Percentiles rank a stretch among this genome's conserved stretches.
These are phyloP conservation scores for Ceriagrion tenellum DNA, from an alignment of 2,888 invertebrate species.

Conservation along the genomic window DNA sequence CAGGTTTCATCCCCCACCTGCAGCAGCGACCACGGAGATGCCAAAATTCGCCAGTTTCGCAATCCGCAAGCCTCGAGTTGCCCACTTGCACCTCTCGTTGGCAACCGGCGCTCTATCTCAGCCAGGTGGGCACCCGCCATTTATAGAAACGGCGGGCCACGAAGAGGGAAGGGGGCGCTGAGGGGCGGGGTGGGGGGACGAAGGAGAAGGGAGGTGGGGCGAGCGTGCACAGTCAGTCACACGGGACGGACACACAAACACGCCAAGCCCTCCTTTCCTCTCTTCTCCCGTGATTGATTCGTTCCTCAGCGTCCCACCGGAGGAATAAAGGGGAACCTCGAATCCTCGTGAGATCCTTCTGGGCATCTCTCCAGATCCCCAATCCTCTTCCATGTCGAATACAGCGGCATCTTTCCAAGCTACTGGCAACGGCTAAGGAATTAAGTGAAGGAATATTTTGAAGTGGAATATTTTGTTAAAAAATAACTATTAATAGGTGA, in stretches of 20 bases:
- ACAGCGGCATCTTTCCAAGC: background rate
- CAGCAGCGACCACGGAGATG: background rate
- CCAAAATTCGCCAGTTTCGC: background rate
- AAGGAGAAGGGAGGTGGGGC: too few species aligned
- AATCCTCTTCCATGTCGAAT: background rate
- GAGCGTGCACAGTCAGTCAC: background rate
- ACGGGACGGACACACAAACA: background rate
- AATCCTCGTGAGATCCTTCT: background rate
- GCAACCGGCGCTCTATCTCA: background rate
- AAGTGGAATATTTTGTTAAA: background rate
- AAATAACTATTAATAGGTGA: too few species aligned
- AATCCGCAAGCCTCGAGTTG: background rate
- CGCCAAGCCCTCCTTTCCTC: background rate
- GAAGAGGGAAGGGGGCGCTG: too few species aligned
- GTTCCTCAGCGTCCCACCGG: background rate
- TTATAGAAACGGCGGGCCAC: background rate
- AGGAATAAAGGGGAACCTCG: background rate
- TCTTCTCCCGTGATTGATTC: background rate
- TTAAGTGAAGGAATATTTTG: background rate
- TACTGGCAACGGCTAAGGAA: background rate
- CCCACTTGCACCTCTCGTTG: background rate
- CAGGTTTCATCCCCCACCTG: background rate
- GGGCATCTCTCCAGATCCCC: background rate
- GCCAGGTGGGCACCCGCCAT: background rate
- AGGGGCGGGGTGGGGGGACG: background rate